A percentile compares a stretch with the other conserved stretches of the same genome.
These are phyloP conservation scores for Nomada ferruginata DNA, from an alignment of 2,888 invertebrate species.

Conservation along the genomic window DNA sequence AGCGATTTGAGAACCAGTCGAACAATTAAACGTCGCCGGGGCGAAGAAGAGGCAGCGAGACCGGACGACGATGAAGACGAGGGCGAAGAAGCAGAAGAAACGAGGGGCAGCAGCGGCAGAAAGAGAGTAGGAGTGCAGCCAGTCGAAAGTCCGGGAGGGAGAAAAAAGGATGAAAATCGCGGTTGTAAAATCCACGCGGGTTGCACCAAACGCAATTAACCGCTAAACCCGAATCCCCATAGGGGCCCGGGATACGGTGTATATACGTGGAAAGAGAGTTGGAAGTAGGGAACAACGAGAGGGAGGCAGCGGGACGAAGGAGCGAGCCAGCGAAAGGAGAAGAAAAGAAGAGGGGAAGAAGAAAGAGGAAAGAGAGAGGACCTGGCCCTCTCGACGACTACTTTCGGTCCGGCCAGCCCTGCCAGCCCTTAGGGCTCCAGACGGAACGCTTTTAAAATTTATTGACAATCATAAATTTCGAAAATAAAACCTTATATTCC, in stretches of 20 bases:
- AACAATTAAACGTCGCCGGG: conserved; percentile 77
- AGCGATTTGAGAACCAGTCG: conserved; percentile 77
- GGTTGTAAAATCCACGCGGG: conserved; percentile 81
- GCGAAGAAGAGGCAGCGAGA: conserved; percentile 47
- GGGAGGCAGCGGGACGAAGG: conserved; percentile 10
- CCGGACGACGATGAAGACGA: conserved; percentile 52
- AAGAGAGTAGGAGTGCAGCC: conserved; percentile 52
- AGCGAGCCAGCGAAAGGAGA: conserved; percentile 28
- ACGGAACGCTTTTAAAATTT: conserved; percentile 85
- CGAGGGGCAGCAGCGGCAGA: conserved; percentile 35
- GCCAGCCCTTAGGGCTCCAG: conserved; percentile 84
- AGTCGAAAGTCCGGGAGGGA: conserved; percentile 62
- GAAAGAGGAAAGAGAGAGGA: conserved; percentile 36
- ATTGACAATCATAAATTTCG: conserved; percentile 85
- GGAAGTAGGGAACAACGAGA: conserved; percentile 54
- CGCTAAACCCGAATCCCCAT: conserved; percentile 80
- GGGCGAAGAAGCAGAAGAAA: conserved; percentile 31
- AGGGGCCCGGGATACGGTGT: conserved; percentile 73
- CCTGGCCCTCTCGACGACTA: conserved; percentile 73
- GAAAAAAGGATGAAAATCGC: conserved; percentile 80
- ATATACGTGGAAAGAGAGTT: conserved; percentile 45
- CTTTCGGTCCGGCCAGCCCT: conserved; percentile 82
- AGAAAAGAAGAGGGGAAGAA: conserved; percentile 39
- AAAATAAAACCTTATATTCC: conserved; percentile 84
- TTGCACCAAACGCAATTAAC: conserved; percentile 83